phyloP scores from a whole-genome alignment of 2,888 invertebrate genomes.

The Caradrina clavipalpis region DNA sequence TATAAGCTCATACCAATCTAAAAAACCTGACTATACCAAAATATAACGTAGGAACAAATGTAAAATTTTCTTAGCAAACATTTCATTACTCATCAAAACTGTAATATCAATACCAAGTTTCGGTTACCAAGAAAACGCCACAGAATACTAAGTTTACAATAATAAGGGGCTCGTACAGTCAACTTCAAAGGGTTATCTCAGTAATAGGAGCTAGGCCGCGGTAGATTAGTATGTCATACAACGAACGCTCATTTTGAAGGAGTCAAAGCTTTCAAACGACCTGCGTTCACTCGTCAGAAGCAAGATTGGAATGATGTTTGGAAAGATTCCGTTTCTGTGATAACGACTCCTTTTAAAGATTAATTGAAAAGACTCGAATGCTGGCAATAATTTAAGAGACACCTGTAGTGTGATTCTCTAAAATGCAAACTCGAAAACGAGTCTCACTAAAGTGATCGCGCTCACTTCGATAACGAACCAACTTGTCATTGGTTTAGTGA shows the following conservation, averaged over 20 bases:
- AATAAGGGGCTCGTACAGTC: conserved; percentile 21
- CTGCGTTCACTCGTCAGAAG: conserved; percentile 22
- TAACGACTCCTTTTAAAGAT: not conserved
- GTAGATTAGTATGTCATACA: conserved; percentile 53
- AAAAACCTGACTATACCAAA: too few species aligned
- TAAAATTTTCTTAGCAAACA: not conserved
- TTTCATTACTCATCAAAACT: not conserved
- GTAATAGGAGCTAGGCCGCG: conserved; percentile 40
- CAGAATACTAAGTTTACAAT: conserved; percentile 30
- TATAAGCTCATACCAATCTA: too few species aligned
- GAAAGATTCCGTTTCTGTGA: conserved; percentile 16
- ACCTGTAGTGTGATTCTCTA: too few species aligned
- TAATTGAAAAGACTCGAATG: not conserved
- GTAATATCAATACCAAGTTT: conserved; percentile 12
- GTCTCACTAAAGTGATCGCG: too few species aligned
- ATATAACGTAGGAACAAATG: not conserved
- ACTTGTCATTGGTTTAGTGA: too few species aligned
- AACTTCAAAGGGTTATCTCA: conserved; percentile 49
- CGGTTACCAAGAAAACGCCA: conserved; percentile 15
- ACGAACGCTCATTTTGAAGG: conserved; percentile 48
- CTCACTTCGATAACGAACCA: too few species aligned
- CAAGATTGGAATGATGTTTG: conserved; percentile 27
- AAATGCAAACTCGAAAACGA: too few species aligned
- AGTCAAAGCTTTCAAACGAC: conserved; percentile 38
- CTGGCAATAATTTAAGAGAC: not conserved